phyloP scores from a whole-genome alignment of 2,797 vertebrate genomes.

The Anomalospiza imberbis region DNA sequence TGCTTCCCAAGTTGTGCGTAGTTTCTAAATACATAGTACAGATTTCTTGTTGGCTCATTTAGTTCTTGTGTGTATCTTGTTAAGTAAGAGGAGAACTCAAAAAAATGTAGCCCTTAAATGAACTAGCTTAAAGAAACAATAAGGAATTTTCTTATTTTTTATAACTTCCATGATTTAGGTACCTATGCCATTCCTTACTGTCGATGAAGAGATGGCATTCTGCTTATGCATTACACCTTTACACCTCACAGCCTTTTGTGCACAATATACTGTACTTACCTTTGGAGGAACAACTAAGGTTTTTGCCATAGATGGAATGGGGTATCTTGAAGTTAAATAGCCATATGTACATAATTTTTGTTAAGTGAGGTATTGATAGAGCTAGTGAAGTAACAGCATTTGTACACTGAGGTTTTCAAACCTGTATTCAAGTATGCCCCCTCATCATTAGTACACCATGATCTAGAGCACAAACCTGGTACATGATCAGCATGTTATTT shows the following conservation, averaged over 20 bases:
- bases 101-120: neutral
- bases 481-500: neutral
- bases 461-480: neutral
- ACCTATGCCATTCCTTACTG: neutral
- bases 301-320: neutral
- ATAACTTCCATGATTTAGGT: neutral
- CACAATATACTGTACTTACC: neutral
- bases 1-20: neutral
- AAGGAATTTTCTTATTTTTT: neutral
- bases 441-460: neutral
- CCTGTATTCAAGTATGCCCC: neutral
- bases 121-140: neutral
- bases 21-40: neutral
- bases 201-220: neutral
- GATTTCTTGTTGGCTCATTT: neutral
- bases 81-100: neutral
- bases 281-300: neutral
- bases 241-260: neutral
- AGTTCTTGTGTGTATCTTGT: neutral
- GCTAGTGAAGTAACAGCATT: neutral
- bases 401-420: neutral
- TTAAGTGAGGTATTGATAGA: neutral
- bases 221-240: neutral
- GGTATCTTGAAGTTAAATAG: neutral
- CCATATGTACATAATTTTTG: neutral